Evolutionary conservation across 2,797 vertebrate species (phyloP), one percentile per base, ranked within the genome.

Genomic region (Gymnoscopelus microlampas): DNA sequence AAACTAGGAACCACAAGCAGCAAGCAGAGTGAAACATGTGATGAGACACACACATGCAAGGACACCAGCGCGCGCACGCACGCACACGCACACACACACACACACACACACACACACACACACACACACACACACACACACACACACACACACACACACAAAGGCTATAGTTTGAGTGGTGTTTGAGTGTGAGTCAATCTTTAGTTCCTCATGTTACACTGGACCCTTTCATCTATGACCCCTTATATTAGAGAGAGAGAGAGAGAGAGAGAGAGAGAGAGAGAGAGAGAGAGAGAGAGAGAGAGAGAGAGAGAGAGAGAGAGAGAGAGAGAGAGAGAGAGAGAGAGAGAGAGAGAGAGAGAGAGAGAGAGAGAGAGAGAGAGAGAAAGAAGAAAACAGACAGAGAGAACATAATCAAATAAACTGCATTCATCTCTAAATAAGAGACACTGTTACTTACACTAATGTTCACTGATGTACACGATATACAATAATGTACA

Each of bases 141-240:
- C 24, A 15, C 5, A 53, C 24, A 11, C 12, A 53, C 53, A 62
- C 39, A 49, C 58, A 19, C 19, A 12, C 56, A 9, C 63, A 61
- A 51, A 66, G 62, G 24, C 35, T 26, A 2, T 23, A 63, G 70
- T 64, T 29, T 63, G 64, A 66, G 57, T 44, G n/a, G 66, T 68
- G 48, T 54, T 39, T 68, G 73, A 74, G 72, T 73, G 72, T 66
- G 69, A 70, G 83, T 77, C 69, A 76, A 82, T 88, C 80, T 78
- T 77, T 66, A 70, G 78, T 76, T 83, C 24, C 85, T 91, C 81
- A 63, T 70, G 78, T 91, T 91, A 82, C 88, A 76, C 71, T 63
- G 69, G 74, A 65, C 62, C 67, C 87, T 89, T 89, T 85, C 71
- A 85, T 86, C 81, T 85, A 64, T 87, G 82, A 87, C 76, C 81